These are phyloP conservation scores for Kryphioiulus occultus DNA, from an alignment of 2,888 invertebrate genomes.

Conservation along the genomic window DNA sequence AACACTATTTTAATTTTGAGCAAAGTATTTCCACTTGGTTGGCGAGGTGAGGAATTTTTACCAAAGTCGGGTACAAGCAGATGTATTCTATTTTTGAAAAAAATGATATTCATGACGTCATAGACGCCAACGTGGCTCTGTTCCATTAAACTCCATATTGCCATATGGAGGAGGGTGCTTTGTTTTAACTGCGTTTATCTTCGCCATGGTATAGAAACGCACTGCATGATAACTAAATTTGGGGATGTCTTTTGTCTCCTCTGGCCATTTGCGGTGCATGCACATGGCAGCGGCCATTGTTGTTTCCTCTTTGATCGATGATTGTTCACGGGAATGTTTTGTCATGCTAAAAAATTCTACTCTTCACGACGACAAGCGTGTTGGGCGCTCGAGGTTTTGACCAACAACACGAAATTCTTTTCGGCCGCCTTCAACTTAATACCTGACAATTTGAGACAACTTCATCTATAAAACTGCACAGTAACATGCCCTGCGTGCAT, in stretches of 20 bases:
- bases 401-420: background rate
- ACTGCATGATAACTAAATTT: too few relatives aligned
- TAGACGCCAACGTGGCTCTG: too few relatives aligned
- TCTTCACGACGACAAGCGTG: background rate
- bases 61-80: too few relatives aligned
- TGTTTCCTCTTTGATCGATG: slow-evolving; percentile 33
- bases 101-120: too few relatives aligned
- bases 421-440: slow-evolving; percentile 17
- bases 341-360: slow-evolving; percentile 12
- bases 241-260: slow-evolving; percentile 27
- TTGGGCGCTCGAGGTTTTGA: background rate
- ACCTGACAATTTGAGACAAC: slow-evolving; percentile 30
- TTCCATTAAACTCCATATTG: too few relatives aligned
- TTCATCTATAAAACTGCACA: background rate
- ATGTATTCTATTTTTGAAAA: too few relatives aligned
- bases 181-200: too few relatives aligned
- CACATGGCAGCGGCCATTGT: slow-evolving; percentile 31
- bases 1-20: too few relatives aligned
- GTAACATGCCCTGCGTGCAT: slow-evolving; percentile 12
- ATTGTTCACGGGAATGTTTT: slow-evolving; percentile 10
- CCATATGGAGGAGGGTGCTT: too few relatives aligned
- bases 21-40: too few relatives aligned
- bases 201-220: too few relatives aligned
- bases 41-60: too few relatives aligned
- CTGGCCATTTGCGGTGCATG: background rate